phyloP scores from a whole-genome alignment of 2,113 vertebrate species.

The Sinocyclocheilus anophthalmus region DNA sequence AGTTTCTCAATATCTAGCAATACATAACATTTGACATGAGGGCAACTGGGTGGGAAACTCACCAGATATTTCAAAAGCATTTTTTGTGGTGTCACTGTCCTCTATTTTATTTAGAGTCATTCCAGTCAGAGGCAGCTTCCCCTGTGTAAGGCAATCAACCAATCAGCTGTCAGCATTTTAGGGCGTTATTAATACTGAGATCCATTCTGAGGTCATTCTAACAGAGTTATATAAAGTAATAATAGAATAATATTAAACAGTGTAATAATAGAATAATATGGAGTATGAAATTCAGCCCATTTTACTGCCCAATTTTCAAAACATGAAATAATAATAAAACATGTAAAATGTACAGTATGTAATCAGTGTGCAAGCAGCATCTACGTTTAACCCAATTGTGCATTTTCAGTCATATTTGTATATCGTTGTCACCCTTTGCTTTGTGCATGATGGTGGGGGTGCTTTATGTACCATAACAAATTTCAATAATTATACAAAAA shows the following conservation, averaged over 20 bases:
- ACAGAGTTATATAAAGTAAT: not conserved
- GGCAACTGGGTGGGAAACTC: slow-evolving; percentile 39
- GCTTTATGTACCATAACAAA: not conserved
- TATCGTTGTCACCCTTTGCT: no score
- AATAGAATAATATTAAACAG: not conserved
- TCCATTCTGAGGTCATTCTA: not conserved
- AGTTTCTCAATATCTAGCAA: not conserved
- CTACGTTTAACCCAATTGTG: not conserved
- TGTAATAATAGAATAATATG: not conserved
- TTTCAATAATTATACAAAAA: not conserved
- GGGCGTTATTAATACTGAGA: not conserved
- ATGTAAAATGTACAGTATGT: not conserved
- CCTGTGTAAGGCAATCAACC: slow-evolving; percentile 69
- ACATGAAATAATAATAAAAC: not conserved
- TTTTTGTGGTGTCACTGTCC: slow-evolving; percentile 86
- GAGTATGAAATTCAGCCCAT: not conserved
- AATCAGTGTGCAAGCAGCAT: not conserved
- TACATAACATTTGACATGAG: not conserved
- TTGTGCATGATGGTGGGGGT: no score
- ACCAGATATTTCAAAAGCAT: slow-evolving; percentile 97
- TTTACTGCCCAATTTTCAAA: not conserved
- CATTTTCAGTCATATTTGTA: no score
- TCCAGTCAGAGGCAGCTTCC: slow-evolving; percentile 87
- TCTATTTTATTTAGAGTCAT: slow-evolving; percentile 91
- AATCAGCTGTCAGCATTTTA: not conserved